Base-by-base conservation (phyloP, 2,888 invertebrate genomes). In the Drosophila siamana region DNA sequence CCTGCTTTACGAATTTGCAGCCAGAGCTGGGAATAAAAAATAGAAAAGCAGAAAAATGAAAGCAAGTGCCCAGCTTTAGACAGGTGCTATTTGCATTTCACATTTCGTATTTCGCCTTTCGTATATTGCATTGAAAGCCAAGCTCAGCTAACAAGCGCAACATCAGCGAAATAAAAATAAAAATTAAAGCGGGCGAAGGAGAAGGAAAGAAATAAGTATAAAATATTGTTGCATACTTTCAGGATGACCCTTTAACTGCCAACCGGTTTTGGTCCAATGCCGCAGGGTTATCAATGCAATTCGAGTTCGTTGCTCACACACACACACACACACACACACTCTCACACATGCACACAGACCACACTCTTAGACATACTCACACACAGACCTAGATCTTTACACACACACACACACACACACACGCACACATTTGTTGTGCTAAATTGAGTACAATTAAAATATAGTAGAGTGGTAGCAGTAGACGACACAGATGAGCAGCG, bases 31-130 rank as follows among this genome's bases (percentile, higher is more conserved):
- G 46, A 48, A 54, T 46, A 55, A 28, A 41, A 40, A 48, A 38
- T 16, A 26, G 41, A 48, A 38, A 16, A 26, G 41, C 47, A 51
- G 33, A 54, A 50, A 44, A 28, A 24, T 43, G 33, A 48, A 57
- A 62, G 77, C 86, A 83, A 83, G 82, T 83, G 86, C 88, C 80
- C 80, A 71, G 86, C 87, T 88, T 67, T 88, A 66, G 73, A 71
- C 63, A 76, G 86, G 64, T 86, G 77, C 76, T 54, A 80, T 84
- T 71, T 87, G 84, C 83, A 74, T 74, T 57, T 71, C 74, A 70
- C 19, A 61, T 55, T 55, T 61, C 46, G 84, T 80, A 74, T 74
- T 57, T 71, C 70, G 70, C 19, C 54, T 46, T 55, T 61, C 55
- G 61, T 46, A 61, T 40, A 38, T 56, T 15, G 56, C 86, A 77